Evolutionary conservation across 2,888 invertebrate genomes (phyloP).

Genomic region (Lepidocyrtoides sp.): DNA sequence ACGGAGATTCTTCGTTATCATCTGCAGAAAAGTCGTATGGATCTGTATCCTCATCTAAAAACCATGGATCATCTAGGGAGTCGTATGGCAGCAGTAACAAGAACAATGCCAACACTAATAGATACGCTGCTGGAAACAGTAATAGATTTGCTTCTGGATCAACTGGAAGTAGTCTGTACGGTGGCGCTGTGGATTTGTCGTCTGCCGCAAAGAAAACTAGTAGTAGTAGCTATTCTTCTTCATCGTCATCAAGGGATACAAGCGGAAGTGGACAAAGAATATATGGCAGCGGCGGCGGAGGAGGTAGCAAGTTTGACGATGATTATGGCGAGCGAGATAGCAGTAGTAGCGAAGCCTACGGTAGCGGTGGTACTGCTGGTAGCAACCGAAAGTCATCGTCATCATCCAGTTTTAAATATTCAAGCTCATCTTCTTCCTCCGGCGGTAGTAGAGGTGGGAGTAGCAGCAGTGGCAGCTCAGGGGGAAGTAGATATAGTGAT

Average conservation of each 20-base stretch:
- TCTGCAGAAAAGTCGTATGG: neutral
- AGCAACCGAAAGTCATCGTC: neutral
- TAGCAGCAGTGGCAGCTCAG: neutral
- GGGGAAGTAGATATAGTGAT: conserved; percentile 14
- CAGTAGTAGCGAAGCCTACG: neutral
- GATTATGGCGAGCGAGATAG: neutral
- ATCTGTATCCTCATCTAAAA: neutral
- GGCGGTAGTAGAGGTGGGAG: neutral
- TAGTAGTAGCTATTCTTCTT: neutral
- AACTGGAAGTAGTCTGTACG: neutral
- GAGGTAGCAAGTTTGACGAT: neutral
- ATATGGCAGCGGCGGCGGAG: neutral
- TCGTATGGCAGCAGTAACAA: neutral
- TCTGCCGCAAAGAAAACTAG: too few species aligned
- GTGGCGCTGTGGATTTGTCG: too few species aligned
- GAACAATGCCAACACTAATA: neutral
- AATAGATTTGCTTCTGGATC: neutral
- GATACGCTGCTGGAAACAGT: too few species aligned
- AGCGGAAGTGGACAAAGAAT: neutral
- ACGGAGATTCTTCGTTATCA: neutral
- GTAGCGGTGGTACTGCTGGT: neutral
- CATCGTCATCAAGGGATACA: neutral
- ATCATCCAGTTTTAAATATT: neutral
- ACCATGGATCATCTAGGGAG: neutral
- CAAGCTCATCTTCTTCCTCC: neutral